Evolutionary conservation across 2,113 vertebrate genomes (phyloP).

Genomic region (Phylloscopus trochiloides): DNA sequence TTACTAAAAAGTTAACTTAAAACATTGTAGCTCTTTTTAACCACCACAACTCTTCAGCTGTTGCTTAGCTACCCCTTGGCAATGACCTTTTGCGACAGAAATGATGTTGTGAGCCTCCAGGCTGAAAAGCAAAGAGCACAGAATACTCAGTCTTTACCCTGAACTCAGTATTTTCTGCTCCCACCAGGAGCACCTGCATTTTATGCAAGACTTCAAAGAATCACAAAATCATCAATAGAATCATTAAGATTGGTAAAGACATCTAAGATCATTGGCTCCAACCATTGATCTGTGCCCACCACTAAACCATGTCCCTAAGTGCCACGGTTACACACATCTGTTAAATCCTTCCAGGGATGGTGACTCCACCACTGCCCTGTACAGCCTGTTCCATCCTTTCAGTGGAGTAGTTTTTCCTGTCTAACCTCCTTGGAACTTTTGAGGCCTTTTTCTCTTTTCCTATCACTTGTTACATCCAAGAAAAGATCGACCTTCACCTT

Average conservation of each 20-base stretch:
- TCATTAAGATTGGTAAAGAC: neutral
- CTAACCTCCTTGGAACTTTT: neutral
- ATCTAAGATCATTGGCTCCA: neutral
- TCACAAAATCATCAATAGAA: neutral
- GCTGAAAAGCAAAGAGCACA: neutral
- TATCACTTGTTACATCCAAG: fast-evolving
- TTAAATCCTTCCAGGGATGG: neutral
- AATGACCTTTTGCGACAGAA: constrained; percentile 23
- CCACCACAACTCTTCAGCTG: neutral
- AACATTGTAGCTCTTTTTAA: neutral
- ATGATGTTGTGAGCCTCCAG: neutral
- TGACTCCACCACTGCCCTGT: neutral
- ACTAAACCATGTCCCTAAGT: neutral
- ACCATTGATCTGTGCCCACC: too few relatives aligned
- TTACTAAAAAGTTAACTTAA: neutral
- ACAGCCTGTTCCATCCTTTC: neutral
- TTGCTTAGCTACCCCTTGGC: constrained; percentile 30
- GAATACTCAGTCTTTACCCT: neutral
- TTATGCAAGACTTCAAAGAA: neutral
- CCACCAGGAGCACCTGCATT: neutral
- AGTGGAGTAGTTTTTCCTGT: neutral
- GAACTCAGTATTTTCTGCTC: neutral
- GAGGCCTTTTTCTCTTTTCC: neutral
- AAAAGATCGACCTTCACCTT: neutral
- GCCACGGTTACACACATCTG: neutral